These are phyloP conservation scores for Ceratosolen fusciceps DNA, from an alignment of 1,140 invertebrate species.

Conservation along the genomic window DNA sequence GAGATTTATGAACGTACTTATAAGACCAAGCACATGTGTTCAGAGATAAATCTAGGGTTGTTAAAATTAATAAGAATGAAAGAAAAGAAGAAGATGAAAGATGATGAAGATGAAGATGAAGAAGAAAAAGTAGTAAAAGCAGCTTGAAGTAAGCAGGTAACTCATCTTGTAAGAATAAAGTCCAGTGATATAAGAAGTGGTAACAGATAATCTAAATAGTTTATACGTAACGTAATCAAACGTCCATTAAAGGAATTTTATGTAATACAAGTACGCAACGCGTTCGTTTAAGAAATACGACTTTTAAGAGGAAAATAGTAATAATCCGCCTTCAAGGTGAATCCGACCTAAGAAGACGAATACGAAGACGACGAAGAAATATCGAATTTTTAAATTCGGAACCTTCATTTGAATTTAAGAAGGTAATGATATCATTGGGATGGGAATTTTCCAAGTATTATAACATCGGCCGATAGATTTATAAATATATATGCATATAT, in stretches of 20 bases:
- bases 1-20: too few species aligned
- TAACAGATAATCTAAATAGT: background rate
- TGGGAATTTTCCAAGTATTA: background rate
- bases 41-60: background rate
- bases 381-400: too few species aligned
- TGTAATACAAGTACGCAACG: background rate
- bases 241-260: background rate
- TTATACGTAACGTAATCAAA: constrained; percentile 3
- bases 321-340: background rate
- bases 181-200: background rate
- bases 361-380: background rate
- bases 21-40: too few species aligned
- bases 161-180: background rate
- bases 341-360: background rate
- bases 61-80: too few species aligned
- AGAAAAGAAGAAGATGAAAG: background rate
- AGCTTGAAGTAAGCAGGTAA: too few species aligned
- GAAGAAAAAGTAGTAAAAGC: too few species aligned
- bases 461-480: background rate
- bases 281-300: background rate
- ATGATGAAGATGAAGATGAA: background rate
- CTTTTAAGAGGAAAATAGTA: background rate
- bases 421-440: too few species aligned
- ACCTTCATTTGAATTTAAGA: too few species aligned
- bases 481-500: background rate